phyloP scores from a whole-genome alignment of 2,797 vertebrate species.

The Mus caroli region DNA sequence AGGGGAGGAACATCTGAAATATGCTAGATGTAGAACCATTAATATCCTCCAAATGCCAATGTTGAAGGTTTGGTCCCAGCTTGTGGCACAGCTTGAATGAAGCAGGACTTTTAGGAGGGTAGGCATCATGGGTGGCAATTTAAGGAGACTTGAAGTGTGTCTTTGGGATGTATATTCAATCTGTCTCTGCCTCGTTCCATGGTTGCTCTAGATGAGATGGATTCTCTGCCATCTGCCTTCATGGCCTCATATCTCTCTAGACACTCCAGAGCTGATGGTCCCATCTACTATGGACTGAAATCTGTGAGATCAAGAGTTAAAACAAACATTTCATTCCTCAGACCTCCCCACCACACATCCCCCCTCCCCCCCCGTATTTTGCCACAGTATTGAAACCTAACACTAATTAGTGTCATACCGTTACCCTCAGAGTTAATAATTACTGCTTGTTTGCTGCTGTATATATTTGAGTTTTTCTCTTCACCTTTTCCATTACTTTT shows the following conservation, averaged over 20 bases:
- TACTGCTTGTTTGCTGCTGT: not conserved
- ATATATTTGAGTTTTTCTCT: not conserved
- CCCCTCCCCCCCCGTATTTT: not conserved
- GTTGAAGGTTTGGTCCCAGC: not conserved
- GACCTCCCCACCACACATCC: accelerated
- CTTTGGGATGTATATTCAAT: not conserved
- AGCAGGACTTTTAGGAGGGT: not conserved
- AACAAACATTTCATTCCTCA: not conserved
- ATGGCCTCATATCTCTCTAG: not conserved
- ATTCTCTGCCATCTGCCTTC: not conserved
- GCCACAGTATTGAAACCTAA: not conserved
- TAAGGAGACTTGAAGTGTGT: not conserved
- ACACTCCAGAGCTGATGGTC: accelerated
- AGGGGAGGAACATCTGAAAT: not conserved
- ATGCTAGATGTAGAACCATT: not conserved
- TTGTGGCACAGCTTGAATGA: not conserved
- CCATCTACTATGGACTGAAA: not conserved
- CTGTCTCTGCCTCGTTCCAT: not conserved
- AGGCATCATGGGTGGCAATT: not conserved
- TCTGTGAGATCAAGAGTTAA: not conserved
- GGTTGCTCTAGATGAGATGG: not conserved
- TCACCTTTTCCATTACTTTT: not conserved
- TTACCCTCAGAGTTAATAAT: not conserved
- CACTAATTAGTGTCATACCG: not conserved
- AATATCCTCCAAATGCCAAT: not conserved